Evolutionary conservation across 2,113 vertebrate species (phyloP), one percentile per base, ranked within the genome.

Genomic region (Plectropomus leopardus): DNA sequence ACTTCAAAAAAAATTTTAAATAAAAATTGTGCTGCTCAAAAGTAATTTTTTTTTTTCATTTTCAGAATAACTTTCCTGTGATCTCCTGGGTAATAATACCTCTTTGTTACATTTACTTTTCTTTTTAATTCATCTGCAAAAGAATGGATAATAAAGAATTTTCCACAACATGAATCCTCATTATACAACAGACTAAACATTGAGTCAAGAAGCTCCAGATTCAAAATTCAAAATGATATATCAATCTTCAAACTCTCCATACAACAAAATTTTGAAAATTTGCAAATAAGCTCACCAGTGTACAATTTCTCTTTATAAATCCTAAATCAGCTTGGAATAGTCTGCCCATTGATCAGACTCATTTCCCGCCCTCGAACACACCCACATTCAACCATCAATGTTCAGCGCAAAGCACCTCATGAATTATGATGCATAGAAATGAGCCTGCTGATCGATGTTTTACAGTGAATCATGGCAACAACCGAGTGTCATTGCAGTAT

Each of bases 151-250:
- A 32, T 2, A 15, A 23, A 64, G 45, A 8, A 47, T 28, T 44
- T 50, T 6, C 32, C 8, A 11, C 47, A 13, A 13, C 26, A 24
- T 51, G 58, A 70, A 55, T 47, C 4, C 40, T 70, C 16, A 64
- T 65, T 42, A 54, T n/a, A 17, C 9, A 36, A 8, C 1, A 19
- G 50, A 58, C 32, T 51, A 9, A 64, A 48, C 32, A 64, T 65
- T 71, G 42, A 65, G 5, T 45, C 15, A 47, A 15, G 10, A 71
- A 10, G 44, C 57, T 53, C 40, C 19, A 28, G 34, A 72, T 45
- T 64, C n/a, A 63, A 21, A 3, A 45, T 16, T 65, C 28, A 58
- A 61, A 40, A 34, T 69, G 36, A 73, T 2, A 42, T 51, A 53
- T 64, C 14, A 45, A 34, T 70, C 26, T 36, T 78, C 19, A 40